Evolutionary conservation across 2,888 invertebrate species (phyloP), one percentile per base, ranked within the genome.

Genomic region (Pogonocherus hispidulus): DNA sequence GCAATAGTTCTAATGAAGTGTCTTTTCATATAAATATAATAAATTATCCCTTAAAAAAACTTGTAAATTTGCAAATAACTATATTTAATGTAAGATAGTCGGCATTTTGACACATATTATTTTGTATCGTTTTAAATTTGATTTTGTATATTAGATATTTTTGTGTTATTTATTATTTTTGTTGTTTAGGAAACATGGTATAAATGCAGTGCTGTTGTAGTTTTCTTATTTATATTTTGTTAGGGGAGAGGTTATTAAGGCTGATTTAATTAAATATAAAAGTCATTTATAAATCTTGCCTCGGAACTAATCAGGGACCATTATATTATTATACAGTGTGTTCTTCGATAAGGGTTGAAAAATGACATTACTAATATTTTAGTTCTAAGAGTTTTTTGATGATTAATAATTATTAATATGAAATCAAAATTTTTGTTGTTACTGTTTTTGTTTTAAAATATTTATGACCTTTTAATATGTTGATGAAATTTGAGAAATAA

Each of bases 31-130:
- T 2, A 5, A 32, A 32, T 8, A 32, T 32, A 2, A 11, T 11
- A 27, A 27, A 27, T n/a, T 11, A 37, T 37, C 3, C 37, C 41
- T 41, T 41, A 14, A 41, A 14, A 41, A 27, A 16, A 41, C 11
- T 41, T 52, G 52, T 52, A 32, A 52, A 52, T 52, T 52, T 52
- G 52, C 52, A 52, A 11, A 2, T 6, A n/a, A n/a, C n/a, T n/a
- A n/a, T n/a, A 16, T 52, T 32, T 9, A 9, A 32, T 32, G 18
- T 14, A 18, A 18, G 11, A 32, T 52, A 52, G 52, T 52, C 16
- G 52, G 52, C 52, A 52, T 52, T 52, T 32, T 52, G 32, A 19
- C 32, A 16, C 8, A 52, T 9, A 51, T 52, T 32, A 16, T 14
- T n/a, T 20, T 49, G 14, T 32, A 6, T 16, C 3, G n/a, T 23